Conservation (phyloP, 2,888 invertebrate genomes). For the Euphydryas editha region DNA sequence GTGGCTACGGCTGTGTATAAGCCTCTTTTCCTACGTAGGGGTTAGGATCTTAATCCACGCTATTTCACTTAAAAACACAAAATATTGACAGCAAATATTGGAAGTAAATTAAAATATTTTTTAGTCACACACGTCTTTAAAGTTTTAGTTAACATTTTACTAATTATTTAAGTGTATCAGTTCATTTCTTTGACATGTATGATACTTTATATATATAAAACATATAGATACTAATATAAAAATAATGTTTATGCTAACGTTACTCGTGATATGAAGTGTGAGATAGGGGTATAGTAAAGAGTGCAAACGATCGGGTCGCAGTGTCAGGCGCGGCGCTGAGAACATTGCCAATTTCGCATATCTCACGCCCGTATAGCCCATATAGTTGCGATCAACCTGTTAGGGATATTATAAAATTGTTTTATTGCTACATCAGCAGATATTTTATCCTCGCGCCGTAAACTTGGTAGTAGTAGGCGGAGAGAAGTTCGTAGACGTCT, state of each 20-base stretch:
- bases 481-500: background rate
- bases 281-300: constrained; percentile 79
- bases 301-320: constrained; percentile 79
- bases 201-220: background rate
- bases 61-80: too few relatives aligned
- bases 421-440: constrained; percentile 25
- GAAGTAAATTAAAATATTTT: too few relatives aligned
- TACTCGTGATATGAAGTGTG: constrained; percentile 69
- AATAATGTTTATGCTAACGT: constrained; percentile 48
- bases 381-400: constrained; percentile 31
- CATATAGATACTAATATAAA: background rate
- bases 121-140: too few relatives aligned
- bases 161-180: too few relatives aligned
- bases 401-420: constrained; percentile 37
- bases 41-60: too few relatives aligned
- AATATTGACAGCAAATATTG: too few relatives aligned
- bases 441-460: constrained; percentile 17
- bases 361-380: constrained; percentile 28
- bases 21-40: too few relatives aligned
- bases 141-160: too few relatives aligned
- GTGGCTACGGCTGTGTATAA: too few relatives aligned
- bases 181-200: too few relatives aligned
- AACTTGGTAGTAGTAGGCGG: background rate
- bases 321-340: constrained; percentile 69
- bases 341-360: constrained; percentile 69